These are phyloP conservation scores for Clarias laeviceps DNA, from an alignment of 2,797 vertebrate species.

Conservation along the genomic window DNA sequence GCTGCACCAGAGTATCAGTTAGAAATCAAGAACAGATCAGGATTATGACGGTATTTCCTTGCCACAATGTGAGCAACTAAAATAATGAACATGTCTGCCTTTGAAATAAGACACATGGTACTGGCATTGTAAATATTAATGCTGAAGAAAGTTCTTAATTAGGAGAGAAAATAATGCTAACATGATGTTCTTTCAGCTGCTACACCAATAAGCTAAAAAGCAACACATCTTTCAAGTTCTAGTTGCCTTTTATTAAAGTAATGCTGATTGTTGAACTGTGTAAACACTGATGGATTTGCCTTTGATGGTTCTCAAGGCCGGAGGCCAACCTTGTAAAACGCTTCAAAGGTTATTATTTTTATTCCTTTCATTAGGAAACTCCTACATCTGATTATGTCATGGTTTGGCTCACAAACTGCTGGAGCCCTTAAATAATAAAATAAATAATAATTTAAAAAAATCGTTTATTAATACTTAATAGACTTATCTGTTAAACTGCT, in stretches of 20 bases:
- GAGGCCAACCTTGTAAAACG: constrained; percentile 9
- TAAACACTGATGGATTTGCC: neutral
- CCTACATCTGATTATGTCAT: constrained; percentile 11
- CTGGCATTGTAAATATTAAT: neutral
- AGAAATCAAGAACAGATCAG: constrained; percentile 4
- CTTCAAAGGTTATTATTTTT: constrained; percentile 18
- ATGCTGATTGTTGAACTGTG: neutral
- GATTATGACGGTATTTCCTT: neutral
- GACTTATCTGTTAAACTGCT: neutral
- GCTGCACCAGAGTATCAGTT: neutral
- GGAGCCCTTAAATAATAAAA: neutral
- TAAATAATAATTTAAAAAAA: too few species aligned
- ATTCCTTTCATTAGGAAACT: constrained; percentile 5
- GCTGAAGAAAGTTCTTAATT: neutral
- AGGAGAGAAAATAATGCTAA: neutral
- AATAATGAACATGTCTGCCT: neutral
- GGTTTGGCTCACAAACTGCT: neutral
- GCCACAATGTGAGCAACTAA: neutral
- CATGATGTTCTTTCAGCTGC: neutral
- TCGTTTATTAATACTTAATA: neutral
- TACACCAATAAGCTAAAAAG: neutral
- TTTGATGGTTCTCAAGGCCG: neutral
- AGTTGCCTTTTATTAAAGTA: neutral
- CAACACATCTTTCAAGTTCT: neutral
- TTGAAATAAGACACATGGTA: neutral